Evolutionary conservation across 2,113 vertebrate species (phyloP).

Genomic region (Spea multiplicata): DNA sequence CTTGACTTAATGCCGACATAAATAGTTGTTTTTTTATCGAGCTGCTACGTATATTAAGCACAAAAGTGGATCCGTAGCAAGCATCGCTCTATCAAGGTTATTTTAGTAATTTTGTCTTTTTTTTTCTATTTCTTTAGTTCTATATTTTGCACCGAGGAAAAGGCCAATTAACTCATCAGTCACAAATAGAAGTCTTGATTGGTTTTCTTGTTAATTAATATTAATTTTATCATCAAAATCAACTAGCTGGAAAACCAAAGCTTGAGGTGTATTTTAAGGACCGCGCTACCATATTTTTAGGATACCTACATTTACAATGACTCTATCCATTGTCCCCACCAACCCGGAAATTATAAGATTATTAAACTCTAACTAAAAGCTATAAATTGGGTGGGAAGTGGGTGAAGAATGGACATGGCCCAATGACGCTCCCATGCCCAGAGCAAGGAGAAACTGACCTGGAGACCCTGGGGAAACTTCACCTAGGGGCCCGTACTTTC

Average conservation of each 20-base stretch:
- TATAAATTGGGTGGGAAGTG: too few species aligned
- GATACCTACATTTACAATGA: not conserved
- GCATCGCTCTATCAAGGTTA: not conserved
- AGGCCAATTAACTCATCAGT: constrained; percentile 8
- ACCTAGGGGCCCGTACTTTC: too few species aligned
- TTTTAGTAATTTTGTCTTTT: not conserved
- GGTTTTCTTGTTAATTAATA: constrained; percentile 1
- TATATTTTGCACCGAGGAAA: not conserved
- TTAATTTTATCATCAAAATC: constrained; percentile 3
- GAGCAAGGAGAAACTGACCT: too few species aligned
- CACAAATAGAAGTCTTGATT: constrained; percentile 10
- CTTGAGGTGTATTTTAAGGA: not conserved
- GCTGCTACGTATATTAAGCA: not conserved
- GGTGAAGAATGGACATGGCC: too few species aligned
- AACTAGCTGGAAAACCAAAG: not conserved
- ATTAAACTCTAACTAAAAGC: too few species aligned
- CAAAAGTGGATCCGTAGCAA: not conserved
- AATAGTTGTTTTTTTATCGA: not conserved
- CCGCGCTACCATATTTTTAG: not conserved
- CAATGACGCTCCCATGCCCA: too few species aligned
- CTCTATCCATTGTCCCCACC: too few species aligned
- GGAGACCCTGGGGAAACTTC: too few species aligned
- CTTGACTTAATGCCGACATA: not conserved
- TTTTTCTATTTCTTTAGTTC: too few species aligned
- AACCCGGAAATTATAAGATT: too few species aligned